Evolutionary conservation across 2,888 invertebrate genomes (phyloP), one percentile per base, ranked within the genome.

Genomic region (Stomorhina lunata): DNA sequence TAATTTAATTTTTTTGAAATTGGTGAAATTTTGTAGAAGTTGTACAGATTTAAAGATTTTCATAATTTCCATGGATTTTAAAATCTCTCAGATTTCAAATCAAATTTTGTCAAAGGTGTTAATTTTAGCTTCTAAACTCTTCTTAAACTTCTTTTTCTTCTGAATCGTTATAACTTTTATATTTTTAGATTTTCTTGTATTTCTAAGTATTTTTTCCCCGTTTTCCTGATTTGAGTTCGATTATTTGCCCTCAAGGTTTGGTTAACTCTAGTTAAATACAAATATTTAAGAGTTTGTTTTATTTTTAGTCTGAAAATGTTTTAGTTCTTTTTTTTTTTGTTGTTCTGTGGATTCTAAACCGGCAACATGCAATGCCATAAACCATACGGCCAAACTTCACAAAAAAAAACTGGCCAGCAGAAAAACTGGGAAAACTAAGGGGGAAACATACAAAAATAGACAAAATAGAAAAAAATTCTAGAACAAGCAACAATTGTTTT

Each of bases 401-500:
- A 29, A 22, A 63, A 45, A n/a, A 43, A 61, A 9, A 25, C 45
- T 29, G 43, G 10, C 17, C 15, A 43, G 17, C n/a, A 43, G 12
- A n/a, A n/a, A n/a, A 37, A 27, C 0, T 15, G 22, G 37, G 27
- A 71, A 80, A 37, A 15, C 32, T 43, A 37, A n/a, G 48, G n/a
- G 48, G n/a, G 40, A 59, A 68, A 68, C 48, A 73, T 43, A 32
- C 25, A 75, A 53, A 20, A 12, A 65, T 43, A 75, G 25, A 65
- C 32, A 57, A 29, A 37, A 29, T 17, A 32, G 0, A 15, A 55
- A 34, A 12, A 43, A 63, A 53, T 75, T 65, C 17, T 45, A 10
- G 32, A 32, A 59, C 57, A 53, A 81, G 76, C 77, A 81, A 81
- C 80, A 81, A 81, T 76, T 71, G 71, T 71, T 66, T 81, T 65